Conservation (phyloP, 2,888 invertebrate species). For the Ctena decussata region DNA sequence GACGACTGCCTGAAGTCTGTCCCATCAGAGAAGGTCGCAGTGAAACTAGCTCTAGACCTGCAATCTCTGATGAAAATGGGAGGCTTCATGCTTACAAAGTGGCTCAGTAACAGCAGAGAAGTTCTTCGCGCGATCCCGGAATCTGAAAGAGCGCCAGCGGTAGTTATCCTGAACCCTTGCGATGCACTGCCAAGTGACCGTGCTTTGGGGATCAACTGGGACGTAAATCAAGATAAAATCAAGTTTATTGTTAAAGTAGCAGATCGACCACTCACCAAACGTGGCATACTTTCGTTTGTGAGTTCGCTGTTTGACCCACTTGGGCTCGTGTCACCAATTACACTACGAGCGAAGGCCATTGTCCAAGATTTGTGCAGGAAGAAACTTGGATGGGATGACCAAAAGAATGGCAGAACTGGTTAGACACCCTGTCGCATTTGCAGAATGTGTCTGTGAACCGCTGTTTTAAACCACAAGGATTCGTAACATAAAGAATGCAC, state of each 20-base stretch:
- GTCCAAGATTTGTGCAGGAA: constrained; percentile 49
- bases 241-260: constrained; percentile 3
- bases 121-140: constrained; percentile 39
- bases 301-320: constrained; percentile 67
- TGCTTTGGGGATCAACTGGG: constrained; percentile 25
- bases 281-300: constrained; percentile 48
- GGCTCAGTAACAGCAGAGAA: constrained; percentile 37
- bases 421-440: constrained; percentile 2
- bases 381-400: constrained; percentile 19
- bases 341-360: constrained; percentile 48
- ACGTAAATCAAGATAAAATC: constrained; percentile 11
- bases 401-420: too few species aligned
- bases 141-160: constrained; percentile 14
- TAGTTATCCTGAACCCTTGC: constrained; percentile 16
- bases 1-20: constrained; percentile 53
- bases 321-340: constrained; percentile 55
- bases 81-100: constrained; percentile 35
- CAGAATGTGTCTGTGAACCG: not conserved
- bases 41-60: constrained; percentile 24
- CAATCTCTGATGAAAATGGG: constrained; percentile 23
- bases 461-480: not conserved
- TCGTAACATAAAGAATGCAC: constrained; percentile 21
- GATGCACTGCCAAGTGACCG: constrained; percentile 21
- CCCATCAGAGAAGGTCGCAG: not conserved
- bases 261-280: constrained; percentile 16